Percentiles rank a stretch among this genome's conserved stretches.
phyloP scores from a whole-genome alignment of 2,888 invertebrate species.

The Cyclophora albipunctata region DNA sequence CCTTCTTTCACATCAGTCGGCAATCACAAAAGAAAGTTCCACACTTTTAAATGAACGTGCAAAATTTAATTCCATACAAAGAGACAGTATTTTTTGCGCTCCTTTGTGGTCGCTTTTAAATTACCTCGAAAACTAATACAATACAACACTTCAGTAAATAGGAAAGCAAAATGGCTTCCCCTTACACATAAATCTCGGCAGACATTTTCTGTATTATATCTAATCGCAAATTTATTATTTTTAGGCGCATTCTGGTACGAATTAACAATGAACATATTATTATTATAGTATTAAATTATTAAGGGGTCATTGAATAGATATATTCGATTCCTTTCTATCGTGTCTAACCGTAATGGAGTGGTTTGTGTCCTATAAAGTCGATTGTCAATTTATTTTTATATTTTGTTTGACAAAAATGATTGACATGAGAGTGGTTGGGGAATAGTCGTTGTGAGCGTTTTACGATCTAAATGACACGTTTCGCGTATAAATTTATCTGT shows the following conservation, averaged over 20 bases:
- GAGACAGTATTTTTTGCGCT: constrained; percentile 39
- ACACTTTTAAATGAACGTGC: constrained; percentile 45
- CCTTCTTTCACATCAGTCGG: constrained; percentile 35
- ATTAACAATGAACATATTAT: constrained; percentile 69
- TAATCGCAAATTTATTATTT: constrained; percentile 72
- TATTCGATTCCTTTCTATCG: constrained; percentile 50
- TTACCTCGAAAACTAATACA: constrained; percentile 43
- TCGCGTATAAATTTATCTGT: constrained; percentile 62
- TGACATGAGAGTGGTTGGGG: constrained; percentile 55
- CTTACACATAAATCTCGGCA: constrained; percentile 51
- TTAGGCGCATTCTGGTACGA: constrained; percentile 57
- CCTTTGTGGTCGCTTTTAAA: constrained; percentile 67
- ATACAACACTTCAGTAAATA: constrained; percentile 62
- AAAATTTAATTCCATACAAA: constrained; percentile 60
- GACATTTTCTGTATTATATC: constrained; percentile 59
- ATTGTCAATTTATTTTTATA: constrained; percentile 71
- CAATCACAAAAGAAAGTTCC: constrained; percentile 45
- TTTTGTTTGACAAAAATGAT: constrained; percentile 74
- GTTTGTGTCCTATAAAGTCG: constrained; percentile 57
- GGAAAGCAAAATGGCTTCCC: constrained; percentile 50
- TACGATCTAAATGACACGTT: constrained; percentile 58
- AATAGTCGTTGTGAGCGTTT: constrained; percentile 43
- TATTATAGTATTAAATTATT: constrained; percentile 58
- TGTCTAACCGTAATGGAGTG: constrained; percentile 65
- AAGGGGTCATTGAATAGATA: constrained; percentile 42